Evolutionary conservation across 2,113 vertebrate genomes (phyloP), one percentile per base, ranked within the genome.

Genomic region (Chunga burmeisteri): DNA sequence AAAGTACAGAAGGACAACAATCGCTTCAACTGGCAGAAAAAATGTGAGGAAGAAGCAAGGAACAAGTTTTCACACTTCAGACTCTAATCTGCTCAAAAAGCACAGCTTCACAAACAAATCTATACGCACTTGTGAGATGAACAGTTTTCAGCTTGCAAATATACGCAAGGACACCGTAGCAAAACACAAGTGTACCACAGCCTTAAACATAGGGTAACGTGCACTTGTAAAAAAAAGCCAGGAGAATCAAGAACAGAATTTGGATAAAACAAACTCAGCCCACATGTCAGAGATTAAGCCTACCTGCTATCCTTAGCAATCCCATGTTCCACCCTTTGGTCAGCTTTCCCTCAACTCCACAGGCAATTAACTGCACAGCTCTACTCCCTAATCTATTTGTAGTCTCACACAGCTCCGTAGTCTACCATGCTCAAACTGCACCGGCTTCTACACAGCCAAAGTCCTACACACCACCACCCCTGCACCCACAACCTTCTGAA

Each of bases 251-350:
- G 59, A 65, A 44, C 23, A 65, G 34, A 70, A 79, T 4, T 11
- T 79, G 40, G 19, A 70, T 40, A 46, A 75, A 46, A 32, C 1
- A 0, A 81, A 77, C 46, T 71, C 38, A 46, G 9, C 22, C 75
- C 11, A 7, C 0, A 0, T 6, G 25, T 32, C 47, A 72, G 58
- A 82, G n/a, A 56, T 47, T 27, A 88, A 82, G 40, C 29, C 36
- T 34, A 32, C 10, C 17, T 8, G 8, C 55, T 18, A n/a, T 6
- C 38, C 36, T 50, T 13, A 53, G 38, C 15, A 44, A 58, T 2
- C 2, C 5, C 15, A 12, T 1, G 2, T 0, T 46, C 32, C 46
- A 30, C 18, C 22, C 27, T 70, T 53, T 15, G 62, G 42, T 8
- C 42, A 58, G 38, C 56, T 50, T 80, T 78, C 36, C 50, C 25